Conservation (phyloP, 2,113 vertebrate species). For the Oplegnathus fasciatus region DNA sequence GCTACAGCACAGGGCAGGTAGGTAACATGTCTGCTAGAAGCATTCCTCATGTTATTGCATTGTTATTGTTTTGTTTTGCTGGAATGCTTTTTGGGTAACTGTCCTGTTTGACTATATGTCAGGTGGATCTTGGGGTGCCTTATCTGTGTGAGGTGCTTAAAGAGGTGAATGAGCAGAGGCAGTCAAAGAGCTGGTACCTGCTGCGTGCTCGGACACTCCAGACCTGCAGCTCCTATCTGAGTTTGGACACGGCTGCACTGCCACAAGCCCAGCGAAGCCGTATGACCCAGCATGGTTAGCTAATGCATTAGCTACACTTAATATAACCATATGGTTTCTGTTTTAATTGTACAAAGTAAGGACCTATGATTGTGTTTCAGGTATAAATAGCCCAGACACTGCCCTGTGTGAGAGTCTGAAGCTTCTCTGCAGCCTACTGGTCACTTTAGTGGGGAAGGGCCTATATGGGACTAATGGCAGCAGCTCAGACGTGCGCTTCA, state of each 20-base stretch:
- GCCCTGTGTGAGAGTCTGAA: slow-evolving; percentile 89
- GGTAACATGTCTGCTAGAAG: not conserved
- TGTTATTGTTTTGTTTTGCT: not conserved
- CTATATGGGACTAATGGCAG: slow-evolving; percentile 76
- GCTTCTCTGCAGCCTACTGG: slow-evolving; percentile 89
- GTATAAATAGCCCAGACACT: slow-evolving; percentile 85
- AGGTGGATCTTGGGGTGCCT: slow-evolving; percentile 86
- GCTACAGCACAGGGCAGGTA: slow-evolving; percentile 84
- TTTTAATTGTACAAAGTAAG: not conserved
- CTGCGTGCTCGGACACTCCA: slow-evolving; percentile 88
- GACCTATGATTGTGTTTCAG: slow-evolving; percentile 70
- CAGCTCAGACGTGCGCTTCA: slow-evolving; percentile 75
- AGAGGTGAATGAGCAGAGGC: slow-evolving; percentile 84
- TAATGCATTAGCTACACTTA: not conserved
- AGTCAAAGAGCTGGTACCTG: slow-evolving; percentile 90
- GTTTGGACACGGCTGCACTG: slow-evolving; percentile 82
- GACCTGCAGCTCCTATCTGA: slow-evolving; percentile 86
- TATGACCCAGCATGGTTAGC: slow-evolving; percentile 85
- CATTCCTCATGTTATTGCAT: not conserved
- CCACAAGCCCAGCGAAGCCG: slow-evolving; percentile 75
- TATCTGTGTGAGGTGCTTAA: slow-evolving; percentile 86
- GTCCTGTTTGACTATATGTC: slow-evolving; percentile 8
- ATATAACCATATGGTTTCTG: not conserved
- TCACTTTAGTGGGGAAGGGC: slow-evolving; percentile 86
- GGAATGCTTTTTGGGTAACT: not conserved